Conservation (phyloP, 35 echinoderm and acorn worm species). For the Lytechinus variegatus region DNA sequence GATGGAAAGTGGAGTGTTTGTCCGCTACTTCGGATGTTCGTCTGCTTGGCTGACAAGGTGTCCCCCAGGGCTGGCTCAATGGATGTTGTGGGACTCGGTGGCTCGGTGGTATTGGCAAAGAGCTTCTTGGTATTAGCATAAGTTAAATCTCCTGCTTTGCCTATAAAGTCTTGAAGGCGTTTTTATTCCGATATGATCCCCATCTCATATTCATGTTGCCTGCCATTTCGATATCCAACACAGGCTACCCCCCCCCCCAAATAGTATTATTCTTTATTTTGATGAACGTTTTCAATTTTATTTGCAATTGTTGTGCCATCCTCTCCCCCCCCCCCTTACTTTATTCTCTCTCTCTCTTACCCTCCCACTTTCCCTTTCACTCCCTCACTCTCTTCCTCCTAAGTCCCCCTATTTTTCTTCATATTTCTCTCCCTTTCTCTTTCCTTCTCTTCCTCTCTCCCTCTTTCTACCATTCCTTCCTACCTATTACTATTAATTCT, state of each 20-base stretch:
- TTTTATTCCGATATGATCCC: background rate
- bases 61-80: background rate
- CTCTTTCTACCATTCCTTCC: no score
- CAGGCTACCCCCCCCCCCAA: no score
- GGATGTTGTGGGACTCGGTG: background rate
- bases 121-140: background rate
- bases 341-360: background rate
- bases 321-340: no score
- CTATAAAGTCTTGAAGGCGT: background rate
- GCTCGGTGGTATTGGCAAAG: background rate
- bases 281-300: no score
- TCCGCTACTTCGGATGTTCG: background rate
- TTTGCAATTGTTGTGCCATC: no score
- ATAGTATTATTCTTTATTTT: no score
- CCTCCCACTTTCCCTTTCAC: background rate
- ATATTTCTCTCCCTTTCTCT: background rate
- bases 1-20: background rate
- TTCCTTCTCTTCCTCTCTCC: background rate
- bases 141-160: background rate
- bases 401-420: background rate
- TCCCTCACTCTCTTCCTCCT: background rate
- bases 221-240: background rate
- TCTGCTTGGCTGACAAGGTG: background rate
- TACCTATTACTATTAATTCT: no score
- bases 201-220: background rate